Base-by-base conservation (phyloP, 2,888 invertebrate species). In the Gymnocheta viridis region DNA sequence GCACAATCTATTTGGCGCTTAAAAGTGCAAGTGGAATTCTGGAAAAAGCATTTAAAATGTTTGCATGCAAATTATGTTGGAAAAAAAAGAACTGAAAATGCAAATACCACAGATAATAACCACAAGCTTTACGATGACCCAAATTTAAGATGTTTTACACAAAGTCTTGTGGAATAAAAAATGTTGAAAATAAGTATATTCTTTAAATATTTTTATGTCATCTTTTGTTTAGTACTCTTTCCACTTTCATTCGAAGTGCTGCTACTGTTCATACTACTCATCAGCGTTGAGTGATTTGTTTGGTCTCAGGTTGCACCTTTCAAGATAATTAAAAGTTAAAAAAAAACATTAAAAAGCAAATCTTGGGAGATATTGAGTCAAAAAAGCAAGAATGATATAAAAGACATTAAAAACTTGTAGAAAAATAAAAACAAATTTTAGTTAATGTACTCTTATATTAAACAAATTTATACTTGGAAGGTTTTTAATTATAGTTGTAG, bases 251-350 rank as follows among this genome's bases (percentile, higher is more conserved):
- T 35, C 27, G 44, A 78, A 67, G 69, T 73, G 62, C 73, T 72
- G 58, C 44, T 69, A 54, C 67, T 70, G 76, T 35, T 80, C 14
- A 64, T 64, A 24, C 24, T 66, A 86, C 80, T 82, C 85, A 86
- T 87, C 86, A 87, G 82, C 85, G 86, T 85, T 87, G 87, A 88
- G 86, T 88, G 88, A 88, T 88, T 88, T 86, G 87, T 87, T 88
- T 88, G 88, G 88, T 88, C 88, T 88, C 88, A 88, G 88, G 89
- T 87, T 89, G 88, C 87, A 88, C 89, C 90, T 90, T 89, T 90
- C 89, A 89, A 88, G 88, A 88, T 90, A 91, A 91, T 91, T 91
- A 90, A 91, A 90, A 91, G 89, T 88, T 86, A 87, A 89, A 88
- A 89, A 86, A 85, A 82, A n/a, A n/a, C n/a, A 19, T 19, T 10